Percentiles rank a stretch among this genome's conserved stretches.
Evolutionary conservation across 2,797 vertebrate genomes (phyloP).

Genomic region (Melanotaenia boesemani): DNA sequence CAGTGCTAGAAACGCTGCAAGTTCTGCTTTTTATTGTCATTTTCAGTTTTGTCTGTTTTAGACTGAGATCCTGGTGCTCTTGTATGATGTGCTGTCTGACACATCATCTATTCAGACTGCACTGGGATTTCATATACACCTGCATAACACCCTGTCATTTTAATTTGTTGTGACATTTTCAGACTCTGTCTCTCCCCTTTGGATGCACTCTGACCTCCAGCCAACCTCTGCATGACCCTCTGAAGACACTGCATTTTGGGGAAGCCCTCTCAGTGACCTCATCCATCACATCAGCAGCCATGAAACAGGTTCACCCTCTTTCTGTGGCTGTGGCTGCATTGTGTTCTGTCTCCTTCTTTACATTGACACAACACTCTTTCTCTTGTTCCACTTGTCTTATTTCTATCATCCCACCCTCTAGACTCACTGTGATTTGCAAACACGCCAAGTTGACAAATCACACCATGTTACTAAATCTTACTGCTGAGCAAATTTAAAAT

Average conservation of each 20-base stretch:
- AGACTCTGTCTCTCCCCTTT: conserved; percentile 62
- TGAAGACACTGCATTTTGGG: conserved; percentile 68
- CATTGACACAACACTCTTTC: conserved; percentile 36
- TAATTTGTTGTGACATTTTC: conserved; percentile 22
- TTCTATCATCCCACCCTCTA: conserved; percentile 40
- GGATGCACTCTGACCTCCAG: conserved; percentile 76
- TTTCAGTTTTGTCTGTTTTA: too few species aligned
- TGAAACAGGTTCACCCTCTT: conserved; percentile 69
- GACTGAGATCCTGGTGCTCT: too few species aligned
- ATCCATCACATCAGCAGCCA: conserved; percentile 81
- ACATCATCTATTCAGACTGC: background rate
- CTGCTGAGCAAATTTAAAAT: conserved; percentile 31
- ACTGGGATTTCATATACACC: background rate
- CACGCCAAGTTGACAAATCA: conserved; percentile 37
- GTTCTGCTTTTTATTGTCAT: too few species aligned
- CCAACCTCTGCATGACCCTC: conserved; percentile 78
- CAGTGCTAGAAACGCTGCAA: too few species aligned
- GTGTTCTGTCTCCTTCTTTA: conserved; percentile 45
- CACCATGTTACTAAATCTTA: background rate
- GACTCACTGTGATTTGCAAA: conserved; percentile 34
- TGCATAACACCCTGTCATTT: conserved; percentile 1
- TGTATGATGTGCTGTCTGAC: too few species aligned
- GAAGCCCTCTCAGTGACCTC: conserved; percentile 81
- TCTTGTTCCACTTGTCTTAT: conserved; percentile 38
- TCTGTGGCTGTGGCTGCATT: conserved; percentile 53